Percentiles rank a stretch among this genome's conserved stretches.
phyloP scores from a whole-genome alignment of 1,140 invertebrate genomes.

The Hydropsyche tenuis region DNA sequence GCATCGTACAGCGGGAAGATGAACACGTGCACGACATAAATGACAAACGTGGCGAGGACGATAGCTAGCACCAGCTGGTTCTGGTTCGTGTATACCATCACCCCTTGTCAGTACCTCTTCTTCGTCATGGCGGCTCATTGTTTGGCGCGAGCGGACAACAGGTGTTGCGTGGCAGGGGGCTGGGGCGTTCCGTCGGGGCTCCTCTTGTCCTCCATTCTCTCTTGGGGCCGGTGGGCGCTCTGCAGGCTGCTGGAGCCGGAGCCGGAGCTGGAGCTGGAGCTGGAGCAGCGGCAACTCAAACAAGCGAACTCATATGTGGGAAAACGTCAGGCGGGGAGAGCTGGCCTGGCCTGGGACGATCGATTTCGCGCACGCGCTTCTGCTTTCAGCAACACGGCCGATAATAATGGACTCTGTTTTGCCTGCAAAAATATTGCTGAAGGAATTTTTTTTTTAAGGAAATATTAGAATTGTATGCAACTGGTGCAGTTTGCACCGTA shows the following conservation, averaged over 20 bases:
- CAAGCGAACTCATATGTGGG: constrained; percentile 40
- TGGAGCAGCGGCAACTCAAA: constrained; percentile 45
- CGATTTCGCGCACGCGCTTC: constrained; percentile 26
- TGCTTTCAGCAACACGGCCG: constrained; percentile 27
- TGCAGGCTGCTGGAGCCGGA: neutral
- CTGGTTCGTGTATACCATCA: constrained; percentile 61
- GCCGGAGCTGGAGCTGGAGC: constrained; percentile 16
- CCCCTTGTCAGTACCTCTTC: constrained; percentile 7
- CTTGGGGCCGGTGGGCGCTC: neutral
- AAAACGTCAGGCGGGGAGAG: constrained; percentile 40
- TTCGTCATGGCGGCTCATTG: neutral
- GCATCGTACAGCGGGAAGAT: constrained; percentile 66
- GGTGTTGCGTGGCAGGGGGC: constrained; percentile 1
- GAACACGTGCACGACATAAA: constrained; percentile 68
- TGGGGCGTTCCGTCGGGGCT: no score
- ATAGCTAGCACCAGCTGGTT: constrained; percentile 68
- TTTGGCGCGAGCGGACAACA: neutral
- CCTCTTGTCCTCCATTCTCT: neutral
- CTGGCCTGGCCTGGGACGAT: neutral
- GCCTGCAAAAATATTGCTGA: neutral
- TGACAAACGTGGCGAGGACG: constrained; percentile 65
- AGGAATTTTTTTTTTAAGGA: neutral
- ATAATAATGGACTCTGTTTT: neutral
- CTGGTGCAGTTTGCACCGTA: no score
- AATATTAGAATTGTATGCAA: no score